phyloP scores from a whole-genome alignment of 2,797 vertebrate genomes.

The Cyprinodon diabolis region DNA sequence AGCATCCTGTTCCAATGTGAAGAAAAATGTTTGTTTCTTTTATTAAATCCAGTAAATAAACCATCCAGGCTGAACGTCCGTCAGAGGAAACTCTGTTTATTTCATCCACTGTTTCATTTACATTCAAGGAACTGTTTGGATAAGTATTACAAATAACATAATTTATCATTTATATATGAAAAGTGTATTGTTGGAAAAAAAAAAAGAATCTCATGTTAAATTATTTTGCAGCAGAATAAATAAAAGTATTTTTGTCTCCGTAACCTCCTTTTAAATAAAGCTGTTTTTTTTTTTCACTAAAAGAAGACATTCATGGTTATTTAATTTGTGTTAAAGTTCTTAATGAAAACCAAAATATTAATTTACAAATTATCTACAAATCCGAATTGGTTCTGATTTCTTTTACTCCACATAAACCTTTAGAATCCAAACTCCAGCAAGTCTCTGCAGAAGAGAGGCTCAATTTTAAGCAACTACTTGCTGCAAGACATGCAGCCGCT shows the following conservation, averaged over 20 bases:
- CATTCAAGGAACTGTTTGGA: neutral
- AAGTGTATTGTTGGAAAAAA: constrained; percentile 29
- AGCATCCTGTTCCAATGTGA: constrained; percentile 35
- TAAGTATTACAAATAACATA: neutral
- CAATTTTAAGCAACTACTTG: constrained; percentile 83
- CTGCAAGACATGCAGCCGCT: constrained; percentile 71
- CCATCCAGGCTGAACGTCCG: constrained; percentile 13
- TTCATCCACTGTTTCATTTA: constrained; percentile 1
- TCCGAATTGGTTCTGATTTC: constrained; percentile 35
- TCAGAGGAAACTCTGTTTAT: neutral
- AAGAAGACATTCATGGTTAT: neutral
- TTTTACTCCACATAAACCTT: constrained; percentile 61
- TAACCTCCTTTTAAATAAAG: constrained; percentile 20
- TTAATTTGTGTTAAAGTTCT: neutral
- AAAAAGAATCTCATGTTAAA: constrained; percentile 16
- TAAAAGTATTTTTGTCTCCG: constrained; percentile 38
- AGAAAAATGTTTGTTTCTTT: constrained; percentile 18
- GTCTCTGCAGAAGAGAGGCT: constrained; percentile 82
- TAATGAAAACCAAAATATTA: neutral
- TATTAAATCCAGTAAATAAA: constrained; percentile 20
- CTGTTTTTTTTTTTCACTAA: neutral
- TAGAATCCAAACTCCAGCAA: constrained; percentile 78
- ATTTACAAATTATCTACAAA: neutral
- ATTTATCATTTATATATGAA: constrained; percentile 2
- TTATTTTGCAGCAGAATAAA: constrained; percentile 50